Conservation (phyloP, 64 coral and sea anemone genomes). For the Trachythela sp. region DNA sequence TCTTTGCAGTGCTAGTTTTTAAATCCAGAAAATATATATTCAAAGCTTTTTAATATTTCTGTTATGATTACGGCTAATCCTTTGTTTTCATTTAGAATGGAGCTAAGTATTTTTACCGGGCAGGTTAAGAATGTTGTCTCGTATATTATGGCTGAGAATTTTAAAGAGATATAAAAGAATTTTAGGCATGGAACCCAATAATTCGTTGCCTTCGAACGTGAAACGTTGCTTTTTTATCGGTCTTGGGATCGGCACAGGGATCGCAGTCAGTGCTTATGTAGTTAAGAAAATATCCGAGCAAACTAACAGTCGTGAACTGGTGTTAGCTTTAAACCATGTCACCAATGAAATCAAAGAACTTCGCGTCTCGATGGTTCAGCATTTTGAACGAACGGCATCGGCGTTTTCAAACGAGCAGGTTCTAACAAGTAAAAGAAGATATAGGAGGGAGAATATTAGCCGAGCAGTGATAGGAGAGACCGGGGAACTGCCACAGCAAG, state of each 20-base stretch:
- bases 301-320: slow-evolving; percentile 37
- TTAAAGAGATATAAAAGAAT: neutral
- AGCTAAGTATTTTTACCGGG: neutral
- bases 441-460: neutral
- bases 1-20: no score
- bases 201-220: neutral
- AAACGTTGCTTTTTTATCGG: slow-evolving; percentile 47
- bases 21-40: no score
- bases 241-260: slow-evolving; percentile 69
- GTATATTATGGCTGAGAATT: neutral
- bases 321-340: neutral
- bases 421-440: neutral
- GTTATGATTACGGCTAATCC: neutral
- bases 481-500: neutral
- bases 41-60: neutral
- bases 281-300: slow-evolving; percentile 47
- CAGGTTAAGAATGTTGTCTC: neutral
- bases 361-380: neutral
- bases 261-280: slow-evolving; percentile 56
- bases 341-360: neutral
- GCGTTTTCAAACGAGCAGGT: neutral
- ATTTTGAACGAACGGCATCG: neutral
- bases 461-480: neutral
- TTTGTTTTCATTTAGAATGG: neutral
- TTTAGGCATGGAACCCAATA: neutral